These are phyloP conservation scores for Pasiphila rectangulata DNA, from an alignment of 2,888 invertebrate genomes.

Conservation along the genomic window DNA sequence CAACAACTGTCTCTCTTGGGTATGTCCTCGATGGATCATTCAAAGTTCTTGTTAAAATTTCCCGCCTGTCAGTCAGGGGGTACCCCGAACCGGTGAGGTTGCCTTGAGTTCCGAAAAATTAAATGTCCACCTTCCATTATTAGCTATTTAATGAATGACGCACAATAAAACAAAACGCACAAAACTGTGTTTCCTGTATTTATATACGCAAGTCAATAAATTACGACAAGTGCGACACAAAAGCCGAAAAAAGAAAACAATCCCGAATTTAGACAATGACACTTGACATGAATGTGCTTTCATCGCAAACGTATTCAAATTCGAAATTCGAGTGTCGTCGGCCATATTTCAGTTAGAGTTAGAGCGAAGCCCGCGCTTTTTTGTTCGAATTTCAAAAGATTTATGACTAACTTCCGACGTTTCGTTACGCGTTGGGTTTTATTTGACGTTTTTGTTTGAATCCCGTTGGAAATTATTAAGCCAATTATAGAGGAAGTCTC, in stretches of 20 bases:
- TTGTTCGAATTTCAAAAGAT: constrained; percentile 52
- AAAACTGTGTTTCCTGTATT: constrained; percentile 11
- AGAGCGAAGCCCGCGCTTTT: constrained; percentile 46
- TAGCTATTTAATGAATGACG: no score
- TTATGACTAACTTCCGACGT: constrained; percentile 58
- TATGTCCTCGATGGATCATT: no score
- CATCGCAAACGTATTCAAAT: constrained; percentile 38
- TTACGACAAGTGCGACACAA: constrained; percentile 16
- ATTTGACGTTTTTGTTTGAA: constrained; percentile 32
- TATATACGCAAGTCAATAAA: constrained; percentile 22
- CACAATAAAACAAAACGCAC: no score
- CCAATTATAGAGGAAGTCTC: no score
- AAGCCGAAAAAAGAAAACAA: constrained; percentile 25
- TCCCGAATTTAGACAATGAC: constrained; percentile 33
- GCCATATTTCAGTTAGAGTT: constrained; percentile 38
- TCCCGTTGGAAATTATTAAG: constrained; percentile 37
- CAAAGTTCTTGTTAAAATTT: no score
- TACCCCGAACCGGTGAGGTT: no score
- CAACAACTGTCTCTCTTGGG: no score
- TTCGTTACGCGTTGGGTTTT: constrained; percentile 37
- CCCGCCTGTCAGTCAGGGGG: no score
- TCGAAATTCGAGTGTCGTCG: constrained; percentile 29
- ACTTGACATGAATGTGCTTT: constrained; percentile 32
- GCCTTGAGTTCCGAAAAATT: no score
- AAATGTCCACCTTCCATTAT: no score